Evolutionary conservation across 2,888 invertebrate genomes (phyloP), one percentile per base, ranked within the genome.

Genomic region (Acleris emargana): DNA sequence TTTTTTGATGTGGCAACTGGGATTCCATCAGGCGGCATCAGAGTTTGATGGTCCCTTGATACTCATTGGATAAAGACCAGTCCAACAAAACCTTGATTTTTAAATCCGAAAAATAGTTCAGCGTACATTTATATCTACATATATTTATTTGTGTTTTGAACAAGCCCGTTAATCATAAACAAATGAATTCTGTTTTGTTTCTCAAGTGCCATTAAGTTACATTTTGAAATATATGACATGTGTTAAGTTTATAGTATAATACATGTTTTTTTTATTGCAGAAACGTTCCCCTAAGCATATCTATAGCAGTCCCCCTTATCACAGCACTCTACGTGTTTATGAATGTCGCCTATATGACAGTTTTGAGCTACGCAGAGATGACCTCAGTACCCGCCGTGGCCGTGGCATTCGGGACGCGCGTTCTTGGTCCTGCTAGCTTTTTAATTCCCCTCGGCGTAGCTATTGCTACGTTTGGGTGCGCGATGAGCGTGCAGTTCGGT

Each of bases 281-380:
- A 61, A 97, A 97, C 82, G 95, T 97, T 28, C 96, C 96, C 0
- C 90, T 95, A 49, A 96, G 97, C 73, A 97, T 97, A 72, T 90
- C 95, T 9, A 96, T 97, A 58, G 97, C 96, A 0, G 96, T 97
- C 0, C 97, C 97, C 0, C 87, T 96, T 6, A 96, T 97, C 32
- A 97, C 97, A 0, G 85, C 94, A 0, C 93, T 97, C 11, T 97
- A 97, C 79, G 95, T 97, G 25, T 94, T 95, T 75, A 97, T 97
- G 95, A 97, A 97, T 79, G 93, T 97, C 17, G 95, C 97, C n/a
- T 97, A 97, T 85, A 96, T 97, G 95, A 94, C 97, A 0, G 97
- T 96, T 5, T 86, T 97, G 72, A 95, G 94, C 3, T 93, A 94
- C 59, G 87, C 93, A 0, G 97, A 97, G 79, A 95, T 98, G 94